Percentiles rank a stretch among this genome's conserved stretches.
Conservation (phyloP, 2,888 invertebrate genomes). For the Tuberolachnus salignus region DNA sequence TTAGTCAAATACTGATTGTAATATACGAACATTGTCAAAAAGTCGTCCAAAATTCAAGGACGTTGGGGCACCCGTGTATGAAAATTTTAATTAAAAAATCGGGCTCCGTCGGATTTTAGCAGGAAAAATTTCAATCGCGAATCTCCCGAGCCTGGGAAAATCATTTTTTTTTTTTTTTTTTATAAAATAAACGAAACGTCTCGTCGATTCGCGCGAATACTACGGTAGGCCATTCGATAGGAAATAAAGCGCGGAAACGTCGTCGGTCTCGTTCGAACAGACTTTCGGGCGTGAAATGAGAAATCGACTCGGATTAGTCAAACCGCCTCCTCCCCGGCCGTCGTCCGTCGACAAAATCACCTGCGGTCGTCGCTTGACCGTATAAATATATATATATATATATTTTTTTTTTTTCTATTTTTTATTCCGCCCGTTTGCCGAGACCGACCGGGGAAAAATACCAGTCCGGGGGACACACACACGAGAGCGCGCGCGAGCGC, state of each 20-base stretch:
- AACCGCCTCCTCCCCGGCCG: background rate
- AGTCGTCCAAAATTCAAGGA: too few species aligned
- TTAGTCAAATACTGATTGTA: too few species aligned
- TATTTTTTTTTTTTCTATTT: background rate
- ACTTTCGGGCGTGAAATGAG: background rate
- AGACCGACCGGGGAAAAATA: constrained; percentile 27
- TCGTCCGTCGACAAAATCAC: constrained; percentile 5
- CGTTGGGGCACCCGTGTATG: too few species aligned
- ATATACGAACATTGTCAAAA: too few species aligned
- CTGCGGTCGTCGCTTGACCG: constrained; percentile 13
- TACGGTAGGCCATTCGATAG: background rate
- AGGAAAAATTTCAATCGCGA: too few species aligned
- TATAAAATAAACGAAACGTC: background rate
- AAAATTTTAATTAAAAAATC: too few species aligned
- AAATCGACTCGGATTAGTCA: background rate
- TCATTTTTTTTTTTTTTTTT: background rate
- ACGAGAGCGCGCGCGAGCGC: background rate
- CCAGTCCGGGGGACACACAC: constrained; percentile 12
- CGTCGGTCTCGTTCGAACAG: too few species aligned
- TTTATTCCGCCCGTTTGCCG: constrained; percentile 31
- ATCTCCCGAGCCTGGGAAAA: background rate
- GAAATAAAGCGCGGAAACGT: background rate
- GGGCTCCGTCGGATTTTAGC: too few species aligned
- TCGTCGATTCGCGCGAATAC: too few species aligned
- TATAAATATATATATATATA: background rate